Conservation (phyloP, 2,797 vertebrate species). For the Mustela erminea region DNA sequence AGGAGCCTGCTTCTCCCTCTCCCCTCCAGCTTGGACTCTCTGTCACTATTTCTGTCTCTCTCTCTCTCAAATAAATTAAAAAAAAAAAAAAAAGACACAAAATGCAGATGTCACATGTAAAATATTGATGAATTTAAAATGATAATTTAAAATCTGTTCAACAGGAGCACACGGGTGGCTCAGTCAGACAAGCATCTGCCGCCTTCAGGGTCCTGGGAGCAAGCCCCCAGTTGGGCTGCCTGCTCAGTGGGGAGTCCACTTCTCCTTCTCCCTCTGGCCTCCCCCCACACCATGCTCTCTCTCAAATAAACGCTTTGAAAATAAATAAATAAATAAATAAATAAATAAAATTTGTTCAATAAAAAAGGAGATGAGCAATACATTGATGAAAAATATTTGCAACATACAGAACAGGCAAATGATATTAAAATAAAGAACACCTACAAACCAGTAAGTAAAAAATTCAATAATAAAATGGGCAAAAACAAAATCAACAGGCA, state of each 20-base stretch:
- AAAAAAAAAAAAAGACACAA: neutral
- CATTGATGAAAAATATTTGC: neutral
- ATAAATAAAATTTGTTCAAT: neutral
- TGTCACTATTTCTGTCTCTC: too few relatives aligned
- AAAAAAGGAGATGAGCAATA: neutral
- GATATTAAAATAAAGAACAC: conserved; percentile 17
- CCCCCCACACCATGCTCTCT: neutral
- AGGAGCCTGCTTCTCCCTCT: too few relatives aligned
- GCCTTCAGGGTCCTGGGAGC: neutral
- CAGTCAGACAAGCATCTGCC: neutral
- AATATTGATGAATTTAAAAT: conserved; percentile 32
- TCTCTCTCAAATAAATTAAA: neutral
- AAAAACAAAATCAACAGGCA: conserved; percentile 29
- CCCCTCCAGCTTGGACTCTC: too few relatives aligned
- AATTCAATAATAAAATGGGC: conserved; percentile 5
- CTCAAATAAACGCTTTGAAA: neutral
- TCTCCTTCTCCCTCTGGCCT: neutral
- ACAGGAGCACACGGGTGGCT: neutral
- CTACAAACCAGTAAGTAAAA: neutral
- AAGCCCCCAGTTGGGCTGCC: neutral
- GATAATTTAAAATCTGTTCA: conserved; percentile 37
- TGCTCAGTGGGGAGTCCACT: too few relatives aligned
- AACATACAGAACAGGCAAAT: conserved; percentile 18
- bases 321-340: neutral
- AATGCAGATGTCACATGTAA: conserved; percentile 25